Conservation (phyloP, 2,888 invertebrate genomes). For the Epinotia nisella region DNA sequence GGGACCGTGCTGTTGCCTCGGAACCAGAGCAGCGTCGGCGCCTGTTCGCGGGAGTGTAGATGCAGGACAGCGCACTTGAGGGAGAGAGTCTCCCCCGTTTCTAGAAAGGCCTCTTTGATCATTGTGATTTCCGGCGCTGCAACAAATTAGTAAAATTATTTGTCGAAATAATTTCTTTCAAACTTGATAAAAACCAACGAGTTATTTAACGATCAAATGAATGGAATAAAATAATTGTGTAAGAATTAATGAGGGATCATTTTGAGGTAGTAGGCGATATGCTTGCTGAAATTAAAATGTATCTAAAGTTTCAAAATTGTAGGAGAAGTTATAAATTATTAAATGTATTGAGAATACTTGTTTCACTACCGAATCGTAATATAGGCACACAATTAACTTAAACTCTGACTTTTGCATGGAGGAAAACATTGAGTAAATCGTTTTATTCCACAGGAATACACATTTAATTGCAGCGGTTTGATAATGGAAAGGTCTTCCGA, state of each 20-base stretch:
- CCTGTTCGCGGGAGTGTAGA: conserved; percentile 62
- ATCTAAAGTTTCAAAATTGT: background rate
- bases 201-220: background rate
- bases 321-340: background rate
- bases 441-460: background rate
- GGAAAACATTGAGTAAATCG: background rate
- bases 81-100: conserved; percentile 76
- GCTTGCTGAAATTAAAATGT: background rate
- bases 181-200: no score
- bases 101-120: conserved; percentile 76
- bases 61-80: conserved; percentile 74
- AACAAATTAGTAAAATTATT: conserved; percentile 46
- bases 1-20: conserved; percentile 66
- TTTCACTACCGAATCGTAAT: background rate
- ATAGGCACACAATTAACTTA: background rate
- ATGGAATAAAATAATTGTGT: background rate
- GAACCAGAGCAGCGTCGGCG: conserved; percentile 73
- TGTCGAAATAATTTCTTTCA: no score
- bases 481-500: background rate
- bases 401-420: background rate
- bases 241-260: background rate
- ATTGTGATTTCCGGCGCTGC: conserved; percentile 75
- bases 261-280: background rate
- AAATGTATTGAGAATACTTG: background rate
- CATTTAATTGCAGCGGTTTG: background rate